phyloP scores from a whole-genome alignment of 2,113 vertebrate genomes.

The Rhinogobius similis region DNA sequence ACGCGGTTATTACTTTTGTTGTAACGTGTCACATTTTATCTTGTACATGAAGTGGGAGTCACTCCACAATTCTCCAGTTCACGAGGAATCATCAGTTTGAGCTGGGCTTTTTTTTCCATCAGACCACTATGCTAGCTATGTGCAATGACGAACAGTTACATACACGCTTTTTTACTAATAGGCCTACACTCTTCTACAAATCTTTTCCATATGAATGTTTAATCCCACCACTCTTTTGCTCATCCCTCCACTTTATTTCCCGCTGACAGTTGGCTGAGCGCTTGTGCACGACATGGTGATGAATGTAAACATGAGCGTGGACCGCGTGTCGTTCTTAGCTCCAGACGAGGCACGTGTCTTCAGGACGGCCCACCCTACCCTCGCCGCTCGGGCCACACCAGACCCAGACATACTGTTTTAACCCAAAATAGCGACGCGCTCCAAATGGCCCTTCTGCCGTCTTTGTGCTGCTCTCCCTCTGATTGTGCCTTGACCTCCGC shows the following conservation, averaged over 20 bases:
- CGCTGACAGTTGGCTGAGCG: not conserved
- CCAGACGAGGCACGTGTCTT: too few species aligned
- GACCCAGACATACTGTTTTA: conserved; percentile 18
- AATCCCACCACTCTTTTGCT: not conserved
- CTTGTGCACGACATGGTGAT: not conserved
- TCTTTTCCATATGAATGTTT: not conserved
- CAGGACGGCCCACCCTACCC: too few species aligned
- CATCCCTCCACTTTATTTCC: not conserved
- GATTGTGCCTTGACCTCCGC: conserved; percentile 17
- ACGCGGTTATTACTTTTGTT: too few species aligned
- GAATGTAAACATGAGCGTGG: not conserved
- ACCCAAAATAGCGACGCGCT: conserved; percentile 17
- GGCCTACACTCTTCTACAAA: too few species aligned
- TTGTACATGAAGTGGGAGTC: too few species aligned
- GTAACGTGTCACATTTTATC: too few species aligned
- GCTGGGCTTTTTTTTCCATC: too few species aligned
- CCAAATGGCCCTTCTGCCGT: conserved; percentile 20
- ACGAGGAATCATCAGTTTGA: too few species aligned
- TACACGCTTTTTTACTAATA: too few species aligned
- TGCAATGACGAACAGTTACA: too few species aligned
- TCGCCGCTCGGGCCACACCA: not conserved
- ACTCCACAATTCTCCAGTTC: too few species aligned
- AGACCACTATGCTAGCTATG: too few species aligned
- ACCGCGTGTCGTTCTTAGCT: not conserved
- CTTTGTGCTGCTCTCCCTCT: conserved; percentile 16